A percentile compares a stretch with the other conserved stretches of the same genome.
These are phyloP conservation scores for Apostichopus leukothele DNA, from an alignment of 53 echinoderm and acorn worm species.

Conservation along the genomic window DNA sequence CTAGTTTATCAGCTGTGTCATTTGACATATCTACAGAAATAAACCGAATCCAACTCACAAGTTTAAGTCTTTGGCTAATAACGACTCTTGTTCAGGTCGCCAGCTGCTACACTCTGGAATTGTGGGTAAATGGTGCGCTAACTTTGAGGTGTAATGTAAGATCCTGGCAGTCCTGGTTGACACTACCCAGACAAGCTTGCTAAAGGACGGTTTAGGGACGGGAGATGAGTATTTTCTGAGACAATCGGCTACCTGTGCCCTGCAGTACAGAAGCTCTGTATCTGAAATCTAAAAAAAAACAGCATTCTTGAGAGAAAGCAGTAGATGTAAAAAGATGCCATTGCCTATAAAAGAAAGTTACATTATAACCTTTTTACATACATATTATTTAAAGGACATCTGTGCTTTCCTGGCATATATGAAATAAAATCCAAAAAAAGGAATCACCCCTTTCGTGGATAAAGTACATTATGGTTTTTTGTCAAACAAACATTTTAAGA, in stretches of 20 bases:
- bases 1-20: too few relatives aligned
- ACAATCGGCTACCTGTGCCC: slow-evolving; percentile 72
- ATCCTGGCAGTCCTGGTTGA: slow-evolving; percentile 81
- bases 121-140: slow-evolving; percentile 66
- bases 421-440: too few relatives aligned
- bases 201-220: slow-evolving; percentile 69
- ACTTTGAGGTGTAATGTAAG: slow-evolving; percentile 77
- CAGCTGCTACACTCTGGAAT: slow-evolving; percentile 79
- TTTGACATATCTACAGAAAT: background rate
- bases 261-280: slow-evolving; percentile 77
- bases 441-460: too few relatives aligned
- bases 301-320: background rate
- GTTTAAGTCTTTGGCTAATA: background rate
- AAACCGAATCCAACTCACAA: slow-evolving; percentile 4
- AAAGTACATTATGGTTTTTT: too few relatives aligned
- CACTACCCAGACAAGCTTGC: slow-evolving; percentile 81
- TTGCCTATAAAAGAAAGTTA: background rate
- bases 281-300: slow-evolving; percentile 62
- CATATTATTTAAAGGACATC: too few relatives aligned
- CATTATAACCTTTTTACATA: too few relatives aligned
- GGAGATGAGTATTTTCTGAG: slow-evolving; percentile 76
- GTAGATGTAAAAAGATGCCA: background rate
- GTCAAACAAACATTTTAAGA: too few relatives aligned
- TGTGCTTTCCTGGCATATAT: too few relatives aligned
- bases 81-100: slow-evolving; percentile 26